Evolutionary conservation across 2,113 vertebrate species (phyloP), one percentile per base, ranked within the genome.

Genomic region (Notarius lentiginosus): DNA sequence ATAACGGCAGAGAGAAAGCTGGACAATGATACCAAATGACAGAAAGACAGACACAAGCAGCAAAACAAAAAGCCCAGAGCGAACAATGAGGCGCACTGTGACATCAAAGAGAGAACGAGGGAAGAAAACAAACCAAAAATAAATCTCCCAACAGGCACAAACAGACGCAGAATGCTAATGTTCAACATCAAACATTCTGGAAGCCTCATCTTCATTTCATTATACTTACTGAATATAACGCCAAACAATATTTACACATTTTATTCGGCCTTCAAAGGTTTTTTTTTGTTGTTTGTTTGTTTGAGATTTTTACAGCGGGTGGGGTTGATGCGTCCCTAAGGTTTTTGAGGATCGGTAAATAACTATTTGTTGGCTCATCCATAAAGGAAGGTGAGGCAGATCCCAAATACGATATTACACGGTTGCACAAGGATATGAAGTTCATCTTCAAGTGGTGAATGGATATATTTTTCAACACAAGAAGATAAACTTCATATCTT

Each of bases 71-170:
- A 63, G 27, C 8, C 27, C 20, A 68, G 27, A 82, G 73, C 80
- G 53, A 82, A 81, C 75, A 85, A 47, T 66, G 24, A 82, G 61
- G 79, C 63, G 14, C 63, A 27, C 20, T 75, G 73, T 79, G 34
- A 63, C 82, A 84, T 84, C 82, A 87, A 87, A 84, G 56, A 70
- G 85, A 56, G 79, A 66, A 55, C 24, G 75, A 53, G 41, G 53
- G 72, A 79, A 75, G 68, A 86, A 84, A 89, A 89, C 76, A 89
- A 84, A 75, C 85, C 85, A 27, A 84, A 84, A 84, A 88, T 80
- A 79, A 77, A 84, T 79, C 63, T 61, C 27, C 18, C 51, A 4
- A 41, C 73, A 84, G 20, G 61, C 65, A 14, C 30, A 34, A 75
- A 72, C 61, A 47, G 51, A 53, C 53, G 70, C 72, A 63, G 81